A percentile compares a stretch with the other conserved stretches of the same genome.
These are phyloP conservation scores for Chloropsis cyanopogon DNA, from an alignment of 2,113 vertebrate genomes.

Conservation along the genomic window DNA sequence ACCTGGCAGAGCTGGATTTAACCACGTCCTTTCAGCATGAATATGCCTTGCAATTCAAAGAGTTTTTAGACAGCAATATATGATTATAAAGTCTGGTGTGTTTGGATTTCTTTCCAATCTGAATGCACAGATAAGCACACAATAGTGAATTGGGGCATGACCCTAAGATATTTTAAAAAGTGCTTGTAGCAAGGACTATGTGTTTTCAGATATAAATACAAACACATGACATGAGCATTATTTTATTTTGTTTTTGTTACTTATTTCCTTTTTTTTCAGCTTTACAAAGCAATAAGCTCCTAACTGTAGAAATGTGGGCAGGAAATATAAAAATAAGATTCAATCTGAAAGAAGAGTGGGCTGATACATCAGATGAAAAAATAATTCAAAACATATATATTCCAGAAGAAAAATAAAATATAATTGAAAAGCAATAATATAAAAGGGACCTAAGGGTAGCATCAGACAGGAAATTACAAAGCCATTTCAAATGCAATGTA, in stretches of 20 bases:
- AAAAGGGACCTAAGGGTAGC: conserved; percentile 5
- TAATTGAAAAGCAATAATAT: background rate
- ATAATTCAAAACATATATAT: conserved; percentile 56
- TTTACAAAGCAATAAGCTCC: conserved; percentile 8
- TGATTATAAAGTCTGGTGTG: background rate
- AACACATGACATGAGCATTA: background rate
- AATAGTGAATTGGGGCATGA: background rate
- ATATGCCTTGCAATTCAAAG: background rate
- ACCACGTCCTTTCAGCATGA: background rate
- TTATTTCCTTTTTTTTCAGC: background rate
- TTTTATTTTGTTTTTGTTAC: background rate
- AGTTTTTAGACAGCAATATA: background rate
- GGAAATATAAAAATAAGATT: conserved; percentile 52
- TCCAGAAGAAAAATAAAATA: background rate
- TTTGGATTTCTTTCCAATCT: background rate
- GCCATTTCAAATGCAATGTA: background rate
- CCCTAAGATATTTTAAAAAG: background rate
- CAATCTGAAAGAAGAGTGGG: background rate
- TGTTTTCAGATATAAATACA: background rate
- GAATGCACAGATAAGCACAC: background rate
- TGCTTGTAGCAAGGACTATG: background rate
- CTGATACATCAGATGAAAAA: conserved; percentile 30
- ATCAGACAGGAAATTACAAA: conserved; percentile 51
- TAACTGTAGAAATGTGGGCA: background rate
- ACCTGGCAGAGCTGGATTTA: background rate